Base-by-base conservation (phyloP, 92 coral and sea anemone genomes). In the Pocillopora grandis region DNA sequence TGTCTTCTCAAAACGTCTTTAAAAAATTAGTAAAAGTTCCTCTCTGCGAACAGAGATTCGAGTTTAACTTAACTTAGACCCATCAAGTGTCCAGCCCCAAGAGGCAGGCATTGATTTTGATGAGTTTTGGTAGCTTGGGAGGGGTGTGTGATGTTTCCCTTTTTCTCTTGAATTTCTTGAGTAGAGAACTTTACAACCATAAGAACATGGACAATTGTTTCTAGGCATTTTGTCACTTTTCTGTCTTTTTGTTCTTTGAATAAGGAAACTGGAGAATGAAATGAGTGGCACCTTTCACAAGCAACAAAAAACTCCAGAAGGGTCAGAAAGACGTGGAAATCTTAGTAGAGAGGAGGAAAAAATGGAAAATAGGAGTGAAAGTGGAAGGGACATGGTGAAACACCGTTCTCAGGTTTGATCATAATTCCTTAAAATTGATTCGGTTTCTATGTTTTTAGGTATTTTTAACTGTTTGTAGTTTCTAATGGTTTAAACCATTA, bases 321-420 rank as follows among this genome's bases (percentile, higher is more conserved):
- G 64, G 12, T 66, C 86, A 27, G 86, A 83, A 52, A 74, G 80
- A 27, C 72, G 15, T 18, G 80, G 80, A 23, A 63, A 31, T 42
- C 52, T 42, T 57, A 74, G 58, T 31, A 74, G 86, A 83, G 86
- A 83, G 49, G 80, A 75, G 36, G 86, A 83, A 63, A 66, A 80
- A 52, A 36, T 55, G 12, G 86, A 83, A 73, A 83, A 63, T 36
- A 68, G 73, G 56, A 48, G 49, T 37, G 62, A 79, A 12, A 73
- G 48, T 64, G 60, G 80, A 10, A 83, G 86, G 62, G 86, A 83
- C 9, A 19, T 83, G 66, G 55, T 74, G 74, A 36, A 82, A 72
- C 80, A 73, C 66, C 71, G 73, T 37, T 56, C 86, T 16, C 86
- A 74, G 86, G 86, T 83, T 74, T 15, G 86, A 42, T 60, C 23